Evolutionary conservation across 2,797 vertebrate species (phyloP).

Genomic region (Pseudomugil tenellus): DNA sequence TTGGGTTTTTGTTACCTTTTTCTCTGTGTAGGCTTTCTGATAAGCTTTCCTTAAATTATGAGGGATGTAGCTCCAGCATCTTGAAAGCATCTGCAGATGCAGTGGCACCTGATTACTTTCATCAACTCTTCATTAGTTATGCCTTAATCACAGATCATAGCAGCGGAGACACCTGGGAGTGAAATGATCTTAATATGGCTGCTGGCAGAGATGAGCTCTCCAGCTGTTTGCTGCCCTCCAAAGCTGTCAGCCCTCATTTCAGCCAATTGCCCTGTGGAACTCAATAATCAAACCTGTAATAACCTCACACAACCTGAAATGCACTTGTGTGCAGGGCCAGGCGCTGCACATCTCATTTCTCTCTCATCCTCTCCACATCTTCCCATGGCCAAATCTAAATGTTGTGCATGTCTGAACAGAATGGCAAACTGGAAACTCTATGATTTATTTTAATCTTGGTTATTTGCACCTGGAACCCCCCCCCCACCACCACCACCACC

Average conservation of each 20-base stretch:
- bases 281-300: constrained; percentile 81
- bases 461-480: constrained; percentile 36
- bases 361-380: constrained; percentile 12
- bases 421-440: constrained; percentile 32
- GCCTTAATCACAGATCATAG: constrained; percentile 82
- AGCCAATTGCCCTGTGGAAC: constrained; percentile 79
- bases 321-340: constrained; percentile 41
- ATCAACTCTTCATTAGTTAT: constrained; percentile 82
- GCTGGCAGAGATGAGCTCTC: constrained; percentile 78
- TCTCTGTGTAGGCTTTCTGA: constrained; percentile 2
- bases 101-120: constrained; percentile 76
- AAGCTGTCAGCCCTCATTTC: constrained; percentile 82
- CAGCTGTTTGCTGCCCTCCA: constrained; percentile 82
- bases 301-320: constrained; percentile 71
- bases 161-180: constrained; percentile 76
- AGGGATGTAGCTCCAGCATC: constrained; percentile 42
- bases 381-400: constrained; percentile 39
- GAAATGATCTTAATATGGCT: constrained; percentile 78
- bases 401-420: constrained; percentile 45
- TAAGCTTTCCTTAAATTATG: constrained; percentile 28
- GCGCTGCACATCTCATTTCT: constrained; percentile 33
- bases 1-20: neutral
- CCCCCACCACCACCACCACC: no score
- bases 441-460: constrained; percentile 50
- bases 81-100: constrained; percentile 65